phyloP scores from a whole-genome alignment of 2,888 invertebrate species.

The Drosophila mettleri region DNA sequence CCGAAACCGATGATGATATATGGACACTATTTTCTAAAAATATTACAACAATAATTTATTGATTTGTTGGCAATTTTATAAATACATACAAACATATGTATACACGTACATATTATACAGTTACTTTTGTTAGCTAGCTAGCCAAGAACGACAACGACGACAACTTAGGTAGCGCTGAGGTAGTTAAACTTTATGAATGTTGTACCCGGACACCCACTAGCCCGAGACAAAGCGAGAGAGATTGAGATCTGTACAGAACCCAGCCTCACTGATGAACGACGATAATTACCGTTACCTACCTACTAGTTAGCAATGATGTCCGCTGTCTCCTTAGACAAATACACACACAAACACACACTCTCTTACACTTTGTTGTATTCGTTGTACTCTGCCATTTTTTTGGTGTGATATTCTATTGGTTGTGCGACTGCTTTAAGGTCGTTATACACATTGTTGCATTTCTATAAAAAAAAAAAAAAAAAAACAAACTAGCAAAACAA shows the following conservation, averaged over 20 bases:
- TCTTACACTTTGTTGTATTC: conserved; percentile 65
- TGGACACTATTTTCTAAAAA: conserved; percentile 78
- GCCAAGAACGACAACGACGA: conserved; percentile 75
- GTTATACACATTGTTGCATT: conserved; percentile 82
- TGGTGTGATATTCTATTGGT: conserved; percentile 84
- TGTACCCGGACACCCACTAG: conserved; percentile 66
- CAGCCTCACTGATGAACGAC: conserved; percentile 39
- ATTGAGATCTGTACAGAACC: conserved; percentile 60
- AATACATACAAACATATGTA: conserved; percentile 54
- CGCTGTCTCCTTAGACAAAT: conserved; percentile 54
- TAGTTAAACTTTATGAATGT: conserved; percentile 79
- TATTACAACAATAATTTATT: conserved; percentile 80
- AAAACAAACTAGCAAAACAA: no score
- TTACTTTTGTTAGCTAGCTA: conserved; percentile 79
- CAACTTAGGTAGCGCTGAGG: conserved; percentile 76
- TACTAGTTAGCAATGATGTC: conserved; percentile 64
- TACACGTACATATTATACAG: conserved; percentile 58
- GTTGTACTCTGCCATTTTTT: conserved; percentile 79
- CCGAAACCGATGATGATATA: conserved; percentile 63
- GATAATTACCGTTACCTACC: conserved; percentile 51
- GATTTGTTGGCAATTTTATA: conserved; percentile 76
- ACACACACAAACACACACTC: conserved; percentile 11
- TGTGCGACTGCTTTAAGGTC: conserved; percentile 77
- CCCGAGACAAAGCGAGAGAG: conserved; percentile 9
- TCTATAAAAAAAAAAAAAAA: conserved; percentile 48